Evolutionary conservation across 1,140 invertebrate species (phyloP).

Genomic region (Eueides isabella): DNA sequence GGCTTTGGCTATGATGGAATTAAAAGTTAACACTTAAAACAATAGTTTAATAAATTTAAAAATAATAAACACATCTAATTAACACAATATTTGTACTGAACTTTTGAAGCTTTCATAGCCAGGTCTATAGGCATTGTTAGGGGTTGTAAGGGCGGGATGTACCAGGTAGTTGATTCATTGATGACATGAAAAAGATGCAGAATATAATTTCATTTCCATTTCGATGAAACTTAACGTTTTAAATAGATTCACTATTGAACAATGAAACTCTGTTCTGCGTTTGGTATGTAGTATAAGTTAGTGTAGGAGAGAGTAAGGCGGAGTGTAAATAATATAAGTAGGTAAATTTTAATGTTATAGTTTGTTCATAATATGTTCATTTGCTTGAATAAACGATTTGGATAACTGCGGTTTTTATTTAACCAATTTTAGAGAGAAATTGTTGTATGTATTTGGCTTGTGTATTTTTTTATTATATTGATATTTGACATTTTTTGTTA

Average conservation of each 20-base stretch:
- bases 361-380: constrained; percentile 82
- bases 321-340: constrained; percentile 82
- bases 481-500: not conserved
- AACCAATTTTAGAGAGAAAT: not conserved
- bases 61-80: not conserved
- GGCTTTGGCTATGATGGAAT: constrained; percentile 1
- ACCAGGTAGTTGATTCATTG: not conserved
- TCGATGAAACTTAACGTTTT: not conserved
- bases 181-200: constrained; percentile 27
- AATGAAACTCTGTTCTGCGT: constrained; percentile 60
- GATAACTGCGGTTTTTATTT: constrained; percentile 71
- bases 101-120: not conserved
- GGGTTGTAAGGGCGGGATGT: not conserved
- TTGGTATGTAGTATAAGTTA: constrained; percentile 67
- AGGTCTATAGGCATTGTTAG: not conserved
- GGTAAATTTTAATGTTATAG: constrained; percentile 81
- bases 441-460: constrained; percentile 3
- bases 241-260: constrained; percentile 7
- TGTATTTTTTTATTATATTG: not conserved
- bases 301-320: constrained; percentile 70
- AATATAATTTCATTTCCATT: constrained; percentile 21
- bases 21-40: not conserved
- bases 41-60: not conserved
- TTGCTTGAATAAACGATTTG: constrained; percentile 82
- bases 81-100: not conserved